Conservation (phyloP, 2,888 invertebrate species). For the Pyrocoelia pectoralis region DNA sequence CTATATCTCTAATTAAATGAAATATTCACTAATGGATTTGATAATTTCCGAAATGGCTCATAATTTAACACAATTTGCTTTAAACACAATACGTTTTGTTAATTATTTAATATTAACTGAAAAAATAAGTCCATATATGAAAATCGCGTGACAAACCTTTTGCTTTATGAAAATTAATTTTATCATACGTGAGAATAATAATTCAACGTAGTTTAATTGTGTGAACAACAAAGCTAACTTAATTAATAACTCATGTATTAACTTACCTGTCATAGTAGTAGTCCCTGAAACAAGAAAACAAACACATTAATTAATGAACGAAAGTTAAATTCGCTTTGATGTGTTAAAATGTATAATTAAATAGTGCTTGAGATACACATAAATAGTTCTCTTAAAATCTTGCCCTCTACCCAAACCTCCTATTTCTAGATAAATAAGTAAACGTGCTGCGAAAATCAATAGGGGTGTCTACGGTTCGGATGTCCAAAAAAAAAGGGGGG, state of each 20-base stretch:
- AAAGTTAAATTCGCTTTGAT: slow-evolving; percentile 9
- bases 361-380: not conserved
- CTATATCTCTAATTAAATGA: too few relatives aligned
- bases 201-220: not conserved
- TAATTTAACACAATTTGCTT: too few relatives aligned
- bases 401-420: not conserved
- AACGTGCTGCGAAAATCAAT: slow-evolving; percentile 12
- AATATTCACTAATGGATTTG: too few relatives aligned
- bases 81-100: too few relatives aligned
- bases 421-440: slow-evolving; percentile 15
- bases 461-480: not conserved
- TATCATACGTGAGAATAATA: too few relatives aligned
- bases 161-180: too few relatives aligned
- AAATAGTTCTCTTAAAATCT: not conserved
- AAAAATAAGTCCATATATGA: too few relatives aligned
- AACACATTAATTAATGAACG: slow-evolving; percentile 32
- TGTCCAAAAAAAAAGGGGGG: not conserved
- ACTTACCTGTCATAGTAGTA: slow-evolving; percentile 75
- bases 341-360: slow-evolving; percentile 10
- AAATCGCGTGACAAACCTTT: too few relatives aligned
- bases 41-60: too few relatives aligned
- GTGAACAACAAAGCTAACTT: slow-evolving; percentile 1
- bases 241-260: slow-evolving; percentile 12
- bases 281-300: slow-evolving; percentile 68
- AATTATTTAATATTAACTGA: too few relatives aligned